Conservation (phyloP, 2,888 invertebrate genomes). For the Thera obeliscata region DNA sequence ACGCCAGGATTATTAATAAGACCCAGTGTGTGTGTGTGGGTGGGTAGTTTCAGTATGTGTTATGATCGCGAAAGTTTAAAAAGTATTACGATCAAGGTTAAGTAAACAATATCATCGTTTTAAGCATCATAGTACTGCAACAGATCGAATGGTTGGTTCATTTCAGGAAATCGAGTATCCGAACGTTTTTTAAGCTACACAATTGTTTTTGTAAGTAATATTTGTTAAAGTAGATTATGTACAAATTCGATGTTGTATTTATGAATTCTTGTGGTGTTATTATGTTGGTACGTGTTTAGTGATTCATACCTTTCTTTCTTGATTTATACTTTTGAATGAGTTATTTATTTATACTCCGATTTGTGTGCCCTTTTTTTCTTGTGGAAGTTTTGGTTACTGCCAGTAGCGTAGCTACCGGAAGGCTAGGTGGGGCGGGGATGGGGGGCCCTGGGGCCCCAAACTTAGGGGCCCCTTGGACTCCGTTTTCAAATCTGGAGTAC, state of each 20-base stretch:
- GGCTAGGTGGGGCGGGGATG: too few species aligned
- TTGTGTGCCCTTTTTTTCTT: background rate
- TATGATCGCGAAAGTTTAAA: too few species aligned
- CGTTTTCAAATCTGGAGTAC: too few species aligned
- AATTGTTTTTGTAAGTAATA: constrained; percentile 69
- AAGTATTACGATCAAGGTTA: too few species aligned
- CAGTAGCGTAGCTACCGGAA: too few species aligned
- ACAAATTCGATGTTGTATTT: constrained; percentile 36
- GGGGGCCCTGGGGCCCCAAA: too few species aligned
- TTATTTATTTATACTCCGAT: background rate
- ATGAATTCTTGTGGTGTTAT: constrained; percentile 28
- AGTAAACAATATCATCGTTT: background rate
- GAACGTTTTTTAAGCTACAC: constrained; percentile 76
- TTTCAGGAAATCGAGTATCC: constrained; percentile 79
- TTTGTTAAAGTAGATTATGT: constrained; percentile 54
- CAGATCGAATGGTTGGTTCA: constrained; percentile 79
- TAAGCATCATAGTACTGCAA: constrained; percentile 44
- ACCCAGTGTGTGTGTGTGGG: too few species aligned
- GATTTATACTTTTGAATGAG: background rate
- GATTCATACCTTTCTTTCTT: constrained; percentile 8
- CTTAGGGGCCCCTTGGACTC: too few species aligned
- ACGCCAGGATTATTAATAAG: too few species aligned
- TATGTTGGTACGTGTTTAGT: constrained; percentile 28
- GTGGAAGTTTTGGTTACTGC: too few species aligned
- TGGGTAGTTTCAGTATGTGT: too few species aligned